Percentiles rank a stretch among this genome's conserved stretches.
Evolutionary conservation across 2,797 vertebrate species (phyloP).

Genomic region (Acrossocheilus fasciatus): DNA sequence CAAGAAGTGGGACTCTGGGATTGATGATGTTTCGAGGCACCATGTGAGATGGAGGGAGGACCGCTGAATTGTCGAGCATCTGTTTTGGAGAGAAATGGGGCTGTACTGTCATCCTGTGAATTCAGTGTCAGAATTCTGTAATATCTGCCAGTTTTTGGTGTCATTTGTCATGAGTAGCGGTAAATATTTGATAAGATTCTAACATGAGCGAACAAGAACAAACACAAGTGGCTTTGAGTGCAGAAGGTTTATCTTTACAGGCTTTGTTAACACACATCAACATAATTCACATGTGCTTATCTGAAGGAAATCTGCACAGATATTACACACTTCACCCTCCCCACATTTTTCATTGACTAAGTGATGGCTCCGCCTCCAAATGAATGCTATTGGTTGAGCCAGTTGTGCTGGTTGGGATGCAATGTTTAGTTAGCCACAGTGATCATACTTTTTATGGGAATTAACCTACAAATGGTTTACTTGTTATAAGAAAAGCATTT

Average conservation of each 20-base stretch:
- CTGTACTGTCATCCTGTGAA: conserved; percentile 1
- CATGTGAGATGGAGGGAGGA: conserved; percentile 12
- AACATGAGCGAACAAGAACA: background rate
- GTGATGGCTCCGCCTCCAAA: background rate
- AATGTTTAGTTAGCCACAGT: background rate
- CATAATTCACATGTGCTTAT: background rate
- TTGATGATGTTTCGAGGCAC: conserved; percentile 54
- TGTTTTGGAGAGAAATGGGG: conserved; percentile 21
- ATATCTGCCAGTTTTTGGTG: conserved; percentile 29
- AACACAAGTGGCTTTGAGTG: background rate
- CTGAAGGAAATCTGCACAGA: background rate
- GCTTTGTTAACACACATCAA: background rate
- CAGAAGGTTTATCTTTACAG: background rate
- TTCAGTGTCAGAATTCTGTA: conserved; percentile 18
- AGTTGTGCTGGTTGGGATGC: too few species aligned
- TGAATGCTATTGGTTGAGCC: background rate
- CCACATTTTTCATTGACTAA: background rate
- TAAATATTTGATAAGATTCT: conserved; percentile 31
- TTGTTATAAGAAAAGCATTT: background rate
- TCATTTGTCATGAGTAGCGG: conserved; percentile 27
- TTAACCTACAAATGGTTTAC: background rate
- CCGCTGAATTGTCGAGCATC: conserved; percentile 32
- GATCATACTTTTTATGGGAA: background rate
- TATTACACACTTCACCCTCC: background rate
- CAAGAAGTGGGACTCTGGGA: conserved; percentile 65